Base-by-base conservation (phyloP, 2,113 vertebrate species). In the Thymallus thymallus region DNA sequence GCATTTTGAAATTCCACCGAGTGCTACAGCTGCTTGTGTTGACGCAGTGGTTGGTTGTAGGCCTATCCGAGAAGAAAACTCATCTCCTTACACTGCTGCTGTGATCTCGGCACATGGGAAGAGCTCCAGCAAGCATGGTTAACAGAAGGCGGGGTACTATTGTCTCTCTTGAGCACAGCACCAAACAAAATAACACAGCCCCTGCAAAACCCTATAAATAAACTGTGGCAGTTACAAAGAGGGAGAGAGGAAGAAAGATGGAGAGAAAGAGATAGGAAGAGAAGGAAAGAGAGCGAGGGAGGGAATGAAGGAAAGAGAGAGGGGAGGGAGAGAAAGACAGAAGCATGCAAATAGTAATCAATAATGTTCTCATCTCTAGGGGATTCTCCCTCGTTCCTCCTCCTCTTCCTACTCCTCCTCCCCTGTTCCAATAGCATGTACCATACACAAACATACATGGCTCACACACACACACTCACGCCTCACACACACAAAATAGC, bases 281-380 rank as follows among this genome's bases (percentile, higher is more conserved):
- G n/a, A 48, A 60, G 29, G 23, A 32, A 51, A 29, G 10, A n/a
- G 45, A 22, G 69, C 1, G 16, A 46, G n/a, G 41, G 12, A 45
- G 41, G 18, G 60, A 64, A 61, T 24, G 45, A 71, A 60, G 22
- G 29, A 30, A 41, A 55, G 60, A 65, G 65, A 69, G 62, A 51
- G 51, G 69, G 64, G 75, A 76, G 63, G 14, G 77, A 61, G 74
- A 26, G 41, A 68, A 55, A 74, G 80, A 67, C 66, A 66, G 51
- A 51, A 16, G 20, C 22, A 76, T 72, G 72, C 72, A 77, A 80
- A 84, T 76, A 75, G 75, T 87, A 78, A 90, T 90, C 90, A 86
- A 91, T 91, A 89, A 88, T 88, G 87, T 84, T 89, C 77, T 87
- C 85, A 88, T 87, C 88, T 87, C 87, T 66, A 46, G 82, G 80